Evolutionary conservation across 2,888 invertebrate genomes (phyloP).

Genomic region (Brassicogethes aeneus): DNA sequence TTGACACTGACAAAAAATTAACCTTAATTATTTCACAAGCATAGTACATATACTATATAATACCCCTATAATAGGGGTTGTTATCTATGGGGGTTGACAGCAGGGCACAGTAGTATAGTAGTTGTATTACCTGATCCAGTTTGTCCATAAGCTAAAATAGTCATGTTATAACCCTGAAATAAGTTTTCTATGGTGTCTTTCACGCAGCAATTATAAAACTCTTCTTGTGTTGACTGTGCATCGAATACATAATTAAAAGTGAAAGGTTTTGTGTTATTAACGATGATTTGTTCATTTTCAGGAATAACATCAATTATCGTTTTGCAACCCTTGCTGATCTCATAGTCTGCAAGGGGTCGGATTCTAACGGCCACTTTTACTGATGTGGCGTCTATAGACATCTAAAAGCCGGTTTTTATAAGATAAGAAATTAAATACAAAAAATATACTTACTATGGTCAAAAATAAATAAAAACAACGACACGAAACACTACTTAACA

Average conservation of each 20-base stretch:
- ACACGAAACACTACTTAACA: too few relatives aligned
- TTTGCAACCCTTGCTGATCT: slow-evolving; percentile 65
- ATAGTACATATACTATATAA: too few relatives aligned
- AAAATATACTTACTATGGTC: too few relatives aligned
- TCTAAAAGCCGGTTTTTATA: slow-evolving; percentile 19
- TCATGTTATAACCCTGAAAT: slow-evolving; percentile 89
- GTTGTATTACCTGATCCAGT: slow-evolving; percentile 65
- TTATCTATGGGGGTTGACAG: too few relatives aligned
- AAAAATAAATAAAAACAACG: too few relatives aligned
- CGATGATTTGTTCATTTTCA: slow-evolving; percentile 60
- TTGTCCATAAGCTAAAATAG: slow-evolving; percentile 90
- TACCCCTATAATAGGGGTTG: too few relatives aligned
- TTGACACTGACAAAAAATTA: too few relatives aligned
- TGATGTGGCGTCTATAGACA: slow-evolving; percentile 29
- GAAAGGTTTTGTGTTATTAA: slow-evolving; percentile 51
- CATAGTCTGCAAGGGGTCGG: slow-evolving; percentile 67
- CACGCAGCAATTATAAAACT: slow-evolving; percentile 66
- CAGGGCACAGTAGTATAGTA: too few relatives aligned
- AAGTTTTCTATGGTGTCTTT: slow-evolving; percentile 61
- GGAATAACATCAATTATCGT: slow-evolving; percentile 59
- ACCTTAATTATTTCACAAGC: too few relatives aligned
- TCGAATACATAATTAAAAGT: slow-evolving; percentile 80
- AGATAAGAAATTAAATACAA: slow-evolving; percentile 4
- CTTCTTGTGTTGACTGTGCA: slow-evolving; percentile 57
- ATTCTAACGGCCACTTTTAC: slow-evolving; percentile 77